These are phyloP conservation scores for Remorina albescens DNA, from an alignment of 2,797 vertebrate species.

Conservation along the genomic window DNA sequence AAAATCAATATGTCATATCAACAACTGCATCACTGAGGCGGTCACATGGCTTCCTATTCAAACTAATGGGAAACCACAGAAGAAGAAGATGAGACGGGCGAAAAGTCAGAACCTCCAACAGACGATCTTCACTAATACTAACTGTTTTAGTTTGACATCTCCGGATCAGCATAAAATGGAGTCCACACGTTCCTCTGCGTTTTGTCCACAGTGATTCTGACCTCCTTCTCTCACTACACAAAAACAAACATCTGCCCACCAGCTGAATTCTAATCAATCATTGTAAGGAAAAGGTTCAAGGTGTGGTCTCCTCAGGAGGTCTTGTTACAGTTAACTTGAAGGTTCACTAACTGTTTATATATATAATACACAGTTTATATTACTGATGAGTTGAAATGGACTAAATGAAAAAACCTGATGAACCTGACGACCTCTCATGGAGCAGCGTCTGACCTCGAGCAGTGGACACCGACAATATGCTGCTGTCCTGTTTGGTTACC, in stretches of 20 bases:
- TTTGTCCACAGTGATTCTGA: not conserved
- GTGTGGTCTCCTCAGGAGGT: too few species aligned
- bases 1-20: constrained; percentile 47
- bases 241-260: not conserved
- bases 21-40: not conserved
- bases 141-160: too few species aligned
- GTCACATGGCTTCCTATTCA: constrained; percentile 13
- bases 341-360: not conserved
- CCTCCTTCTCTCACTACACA: not conserved
- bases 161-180: too few species aligned
- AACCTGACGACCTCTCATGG: not conserved
- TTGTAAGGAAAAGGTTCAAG: not conserved
- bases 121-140: too few species aligned
- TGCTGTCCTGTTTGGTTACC: not conserved
- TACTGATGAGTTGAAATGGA: not conserved
- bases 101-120: too few species aligned
- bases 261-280: not conserved
- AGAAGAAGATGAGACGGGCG: too few species aligned
- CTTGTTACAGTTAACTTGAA: not conserved
- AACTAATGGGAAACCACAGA: constrained; percentile 30
- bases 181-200: not conserved
- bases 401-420: not conserved
- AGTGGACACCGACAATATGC: not conserved
- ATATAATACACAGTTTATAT: not conserved
- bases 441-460: not conserved